A percentile compares a stretch with the other conserved stretches of the same genome.
Conservation (phyloP, 2,888 invertebrate species). For the Amphipoea lucens region DNA sequence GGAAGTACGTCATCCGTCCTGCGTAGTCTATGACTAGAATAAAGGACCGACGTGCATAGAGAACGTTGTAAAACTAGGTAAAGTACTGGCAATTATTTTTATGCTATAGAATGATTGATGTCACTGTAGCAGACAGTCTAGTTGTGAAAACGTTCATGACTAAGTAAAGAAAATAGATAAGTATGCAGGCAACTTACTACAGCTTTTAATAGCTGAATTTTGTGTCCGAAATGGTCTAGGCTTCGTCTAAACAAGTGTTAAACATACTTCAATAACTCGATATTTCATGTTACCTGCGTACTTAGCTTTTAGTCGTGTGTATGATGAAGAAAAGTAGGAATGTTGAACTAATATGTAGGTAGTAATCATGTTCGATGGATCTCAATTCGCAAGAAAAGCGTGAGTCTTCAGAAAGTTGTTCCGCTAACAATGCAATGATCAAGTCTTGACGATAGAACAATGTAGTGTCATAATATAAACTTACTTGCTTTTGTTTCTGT, state of each 20-base stretch:
- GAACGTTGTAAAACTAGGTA: conserved; percentile 26
- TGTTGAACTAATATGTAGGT: conserved; percentile 41
- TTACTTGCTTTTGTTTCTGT: conserved; percentile 56
- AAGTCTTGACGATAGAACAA: conserved; percentile 48
- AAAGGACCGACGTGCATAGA: conserved; percentile 39
- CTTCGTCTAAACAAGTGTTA: neutral
- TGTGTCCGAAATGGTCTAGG: neutral
- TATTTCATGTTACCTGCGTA: conserved; percentile 10
- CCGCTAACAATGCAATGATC: conserved; percentile 50
- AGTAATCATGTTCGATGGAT: conserved; percentile 61
- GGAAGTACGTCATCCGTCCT: conserved; percentile 62
- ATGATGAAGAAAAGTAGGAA: conserved; percentile 17
- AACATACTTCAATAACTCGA: neutral
- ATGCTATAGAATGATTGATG: conserved; percentile 22
- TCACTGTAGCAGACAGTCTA: neutral
- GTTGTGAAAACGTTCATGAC: conserved; percentile 23
- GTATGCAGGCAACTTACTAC: conserved; percentile 17
- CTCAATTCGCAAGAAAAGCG: conserved; percentile 51
- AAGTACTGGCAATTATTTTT: neutral
- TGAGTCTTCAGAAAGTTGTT: conserved; percentile 31
- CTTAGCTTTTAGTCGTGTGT: conserved; percentile 1
- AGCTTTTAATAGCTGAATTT: neutral
- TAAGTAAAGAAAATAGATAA: conserved; percentile 10
- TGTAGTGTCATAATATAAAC: conserved; percentile 55
- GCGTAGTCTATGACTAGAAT: conserved; percentile 53